phyloP scores from a whole-genome alignment of 2,888 invertebrate species.

The Eustalomyia histrio region DNA sequence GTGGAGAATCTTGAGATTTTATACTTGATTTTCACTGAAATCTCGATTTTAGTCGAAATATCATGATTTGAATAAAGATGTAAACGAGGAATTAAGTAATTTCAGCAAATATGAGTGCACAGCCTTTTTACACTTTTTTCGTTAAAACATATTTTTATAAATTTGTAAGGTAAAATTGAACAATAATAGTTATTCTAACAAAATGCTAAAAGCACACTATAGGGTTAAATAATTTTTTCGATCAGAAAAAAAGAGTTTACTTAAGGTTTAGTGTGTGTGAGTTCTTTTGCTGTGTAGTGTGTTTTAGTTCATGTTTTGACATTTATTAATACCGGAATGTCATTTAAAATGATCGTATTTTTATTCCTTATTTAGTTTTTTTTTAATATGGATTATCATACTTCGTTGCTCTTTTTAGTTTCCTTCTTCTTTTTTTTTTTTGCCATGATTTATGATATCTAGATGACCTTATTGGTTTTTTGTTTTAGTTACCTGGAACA shows the following conservation, averaged over 20 bases:
- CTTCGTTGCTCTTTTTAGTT: constrained; percentile 10
- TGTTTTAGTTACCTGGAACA: constrained; percentile 46
- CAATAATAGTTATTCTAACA: too few relatives aligned
- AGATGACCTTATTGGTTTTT: constrained; percentile 61
- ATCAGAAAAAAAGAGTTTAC: neutral
- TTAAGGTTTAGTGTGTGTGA: constrained; percentile 27
- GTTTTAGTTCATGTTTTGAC: constrained; percentile 75
- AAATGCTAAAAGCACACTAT: neutral
- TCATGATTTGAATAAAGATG: too few relatives aligned
- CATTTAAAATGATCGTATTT: constrained; percentile 74
- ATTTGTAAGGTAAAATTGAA: too few relatives aligned
- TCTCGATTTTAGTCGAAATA: too few relatives aligned
- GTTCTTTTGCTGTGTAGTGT: constrained; percentile 42
- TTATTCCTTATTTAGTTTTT: constrained; percentile 38
- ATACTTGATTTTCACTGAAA: too few relatives aligned
- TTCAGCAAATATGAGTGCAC: too few relatives aligned
- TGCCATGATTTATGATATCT: constrained; percentile 62
- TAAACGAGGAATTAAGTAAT: too few relatives aligned
- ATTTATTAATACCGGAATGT: constrained; percentile 78
- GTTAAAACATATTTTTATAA: too few relatives aligned
- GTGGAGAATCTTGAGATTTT: too few relatives aligned
- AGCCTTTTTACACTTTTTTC: too few relatives aligned
- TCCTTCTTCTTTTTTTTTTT: constrained; percentile 21
- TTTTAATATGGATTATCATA: neutral
- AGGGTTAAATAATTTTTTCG: neutral